Evolutionary conservation across 2,888 invertebrate genomes (phyloP), one percentile per base, ranked within the genome.

Genomic region (Atrina japonica): DNA sequence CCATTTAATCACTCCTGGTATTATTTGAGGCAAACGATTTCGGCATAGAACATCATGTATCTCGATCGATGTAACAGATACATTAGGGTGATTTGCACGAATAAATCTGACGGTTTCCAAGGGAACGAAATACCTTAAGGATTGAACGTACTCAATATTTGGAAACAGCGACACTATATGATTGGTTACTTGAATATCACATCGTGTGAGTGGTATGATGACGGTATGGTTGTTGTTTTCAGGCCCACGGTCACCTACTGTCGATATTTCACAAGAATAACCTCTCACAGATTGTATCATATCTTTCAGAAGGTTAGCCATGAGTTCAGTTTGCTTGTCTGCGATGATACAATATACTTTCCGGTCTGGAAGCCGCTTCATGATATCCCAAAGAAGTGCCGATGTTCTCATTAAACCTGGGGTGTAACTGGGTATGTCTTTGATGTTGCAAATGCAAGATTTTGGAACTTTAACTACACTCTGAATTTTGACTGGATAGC

Each of bases 401-500:
- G 53, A n/a, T 7, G 50, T 67, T 3, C 27, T 41, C 9, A 68
- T 23, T 47, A 68, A 29, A 1, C 68, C 68, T 5, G 61, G 61
- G 6, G 18, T 16, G 21, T 68, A 68, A 21, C 27, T 23, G 0
- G 53, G 68, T 3, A 68, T 30, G 21, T 68, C 68, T 49, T 21
- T n/a, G 5, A 63, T 9, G 16, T 23, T 47, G 5, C 43, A 53
- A 1, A 40, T 29, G 25, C 68, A 68, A 5, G 35, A 25, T 27
- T 55, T 68, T 23, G 61, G 61, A 9, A 68, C 47, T 7, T 30
- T 23, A 3, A 47, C 21, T 11, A 43, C 21, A 11, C 35, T 53
- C 21, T 50, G 45, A 6, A 68, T 27, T 18, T 55, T 61, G 2
- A 68, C 7, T 2, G 63, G 68, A 40, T 40, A 68, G 47, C 68